These are phyloP conservation scores for Acronicta alni DNA, from an alignment of 2,888 invertebrate species.

Conservation along the genomic window DNA sequence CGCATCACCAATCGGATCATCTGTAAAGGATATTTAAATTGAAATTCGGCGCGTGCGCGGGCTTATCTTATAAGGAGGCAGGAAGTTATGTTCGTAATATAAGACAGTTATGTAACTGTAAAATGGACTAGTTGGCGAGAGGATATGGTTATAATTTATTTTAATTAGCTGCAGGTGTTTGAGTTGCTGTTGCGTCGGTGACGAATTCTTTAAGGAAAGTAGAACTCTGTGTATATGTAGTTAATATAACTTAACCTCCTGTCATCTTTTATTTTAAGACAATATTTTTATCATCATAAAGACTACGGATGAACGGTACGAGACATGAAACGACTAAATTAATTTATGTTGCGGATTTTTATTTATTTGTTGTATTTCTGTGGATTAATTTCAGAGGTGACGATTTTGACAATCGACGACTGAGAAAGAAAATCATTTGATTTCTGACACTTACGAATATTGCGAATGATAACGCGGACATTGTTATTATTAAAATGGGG, in stretches of 20 bases:
- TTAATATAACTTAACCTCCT: no score
- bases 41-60: conserved; percentile 54
- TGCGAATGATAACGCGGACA: no score
- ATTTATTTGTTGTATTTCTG: no score
- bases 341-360: no score
- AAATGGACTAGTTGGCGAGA: conserved; percentile 48
- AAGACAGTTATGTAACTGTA: conserved; percentile 70
- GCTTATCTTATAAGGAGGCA: conserved; percentile 54
- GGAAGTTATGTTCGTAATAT: conserved; percentile 48
- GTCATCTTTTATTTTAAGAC: no score
- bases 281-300: no score
- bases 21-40: conserved; percentile 54
- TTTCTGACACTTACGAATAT: no score
- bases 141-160: conserved; percentile 57
- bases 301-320: no score
- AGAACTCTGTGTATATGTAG: background rate
- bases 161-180: conserved; percentile 52
- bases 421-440: no score
- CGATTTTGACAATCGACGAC: no score
- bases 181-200: conserved; percentile 11
- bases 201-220: conserved; percentile 23
- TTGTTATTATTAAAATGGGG: no score
- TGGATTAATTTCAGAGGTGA: no score
- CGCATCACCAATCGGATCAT: conserved; percentile 55
- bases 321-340: background rate